These are phyloP conservation scores for Heliconius eleuchia DNA, from an alignment of 1,140 invertebrate species.

Conservation along the genomic window DNA sequence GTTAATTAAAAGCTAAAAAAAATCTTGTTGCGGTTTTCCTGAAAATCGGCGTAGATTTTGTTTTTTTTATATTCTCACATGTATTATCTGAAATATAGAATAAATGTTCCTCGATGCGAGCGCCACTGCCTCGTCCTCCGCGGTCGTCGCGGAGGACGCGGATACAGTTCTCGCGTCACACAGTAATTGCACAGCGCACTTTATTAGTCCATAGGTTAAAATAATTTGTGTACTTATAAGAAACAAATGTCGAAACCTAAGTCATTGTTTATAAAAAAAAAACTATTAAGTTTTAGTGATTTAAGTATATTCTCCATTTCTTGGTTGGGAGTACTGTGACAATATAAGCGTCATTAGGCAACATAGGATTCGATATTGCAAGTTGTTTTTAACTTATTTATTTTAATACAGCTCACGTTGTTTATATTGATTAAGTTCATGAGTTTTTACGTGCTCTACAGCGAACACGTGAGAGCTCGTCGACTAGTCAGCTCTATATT, in stretches of 20 bases:
- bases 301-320: constrained; percentile 79
- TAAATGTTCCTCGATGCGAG: constrained; percentile 60
- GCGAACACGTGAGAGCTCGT: constrained; percentile 44
- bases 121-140: constrained; percentile 46
- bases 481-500: constrained; percentile 52
- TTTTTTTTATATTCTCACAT: constrained; percentile 64
- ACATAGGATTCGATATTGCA: constrained; percentile 66
- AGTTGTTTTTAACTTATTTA: constrained; percentile 78
- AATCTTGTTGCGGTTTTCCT: constrained; percentile 79
- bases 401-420: constrained; percentile 56
- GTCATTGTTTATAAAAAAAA: constrained; percentile 79
- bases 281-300: constrained; percentile 76
- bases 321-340: constrained; percentile 75
- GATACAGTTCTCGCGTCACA: constrained; percentile 44
- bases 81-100: constrained; percentile 53
- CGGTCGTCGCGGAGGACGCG: constrained; percentile 38
- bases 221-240: constrained; percentile 79
- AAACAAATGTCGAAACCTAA: constrained; percentile 81
- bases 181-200: constrained; percentile 66
- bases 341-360: constrained; percentile 72
- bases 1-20: constrained; percentile 62
- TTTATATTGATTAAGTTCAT: constrained; percentile 40
- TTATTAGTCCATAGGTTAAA: constrained; percentile 77
- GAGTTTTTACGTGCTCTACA: constrained; percentile 37
- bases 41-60: constrained; percentile 78